Evolutionary conservation across 2,888 invertebrate genomes (phyloP), one percentile per base, ranked within the genome.

Genomic region (Arenicola marina): DNA sequence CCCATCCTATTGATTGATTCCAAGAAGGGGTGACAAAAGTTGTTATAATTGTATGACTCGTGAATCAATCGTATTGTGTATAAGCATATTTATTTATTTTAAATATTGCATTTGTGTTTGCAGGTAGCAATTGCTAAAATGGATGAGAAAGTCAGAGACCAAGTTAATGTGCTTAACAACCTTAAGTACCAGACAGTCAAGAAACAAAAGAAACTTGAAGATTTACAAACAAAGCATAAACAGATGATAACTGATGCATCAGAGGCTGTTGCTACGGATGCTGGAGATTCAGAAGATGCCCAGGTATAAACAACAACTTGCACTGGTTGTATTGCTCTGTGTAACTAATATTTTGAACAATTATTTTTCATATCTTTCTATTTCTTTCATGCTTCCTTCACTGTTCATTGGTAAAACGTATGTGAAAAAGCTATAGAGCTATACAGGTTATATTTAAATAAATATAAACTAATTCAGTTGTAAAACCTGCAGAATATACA

Each of bases 101-200:
- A 38, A 38, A 11, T 15, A 38, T 38, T 38, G 38, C 11, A 18
- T 18, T 38, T 38, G 38, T 38, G 11, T 29, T 26, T 45, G 1
- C 33, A 82, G 81, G 77, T 79, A 70, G 83, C 82, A 51, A 78
- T 83, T 56, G 75, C 73, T 11, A 75, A 79, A 45, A 79, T 83
- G 76, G 83, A 84, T 64, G 76, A 83, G 69, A 82, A 83, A 69
- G 77, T 82, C 1, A 76, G 81, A 63, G 84, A 84, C 69, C 75
- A 76, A 1, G 75, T 79, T 44, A 83, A 83, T 62, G 71, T 75
- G 33, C 69, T 83, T 56, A 83, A 83, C 71, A 72, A 73, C 15
- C 69, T 80, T 51, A 72, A 74, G 33, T 80, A 83, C 67, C 71
- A 73, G 59, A 79, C 81, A 1, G 78, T 75, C 4, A 65, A 65